These are phyloP conservation scores for Lipotes vexillifer DNA, from an alignment of 2,113 vertebrate genomes.

Conservation along the genomic window DNA sequence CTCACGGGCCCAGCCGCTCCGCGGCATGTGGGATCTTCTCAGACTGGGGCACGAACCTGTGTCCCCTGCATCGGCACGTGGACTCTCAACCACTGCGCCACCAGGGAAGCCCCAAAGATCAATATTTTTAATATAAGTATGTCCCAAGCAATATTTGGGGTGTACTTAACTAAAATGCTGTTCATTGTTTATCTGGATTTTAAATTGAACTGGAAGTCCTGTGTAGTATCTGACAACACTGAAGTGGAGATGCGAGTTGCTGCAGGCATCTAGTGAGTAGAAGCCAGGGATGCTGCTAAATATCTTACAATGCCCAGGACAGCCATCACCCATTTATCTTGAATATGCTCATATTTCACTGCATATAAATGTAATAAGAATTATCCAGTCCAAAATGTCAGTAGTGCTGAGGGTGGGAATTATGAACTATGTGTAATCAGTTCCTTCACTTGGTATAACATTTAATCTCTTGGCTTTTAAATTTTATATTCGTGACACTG, in stretches of 20 bases:
- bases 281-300: not conserved
- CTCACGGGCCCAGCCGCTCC: too few relatives aligned
- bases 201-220: not conserved
- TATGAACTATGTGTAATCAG: not conserved
- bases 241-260: accelerated
- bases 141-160: not conserved
- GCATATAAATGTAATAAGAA: not conserved
- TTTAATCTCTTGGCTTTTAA: not conserved
- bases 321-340: not conserved
- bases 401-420: not conserved
- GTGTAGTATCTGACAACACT: not conserved
- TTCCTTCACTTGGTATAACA: not conserved
- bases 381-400: not conserved
- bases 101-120: not conserved
- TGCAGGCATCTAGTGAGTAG: not conserved
- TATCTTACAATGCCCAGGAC: not conserved
- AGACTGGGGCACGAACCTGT: too few relatives aligned
- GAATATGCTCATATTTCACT: not conserved
- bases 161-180: not conserved
- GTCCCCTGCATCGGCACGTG: too few relatives aligned
- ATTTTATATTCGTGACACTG: not conserved
- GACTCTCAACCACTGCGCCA: too few relatives aligned
- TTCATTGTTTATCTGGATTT: constrained; percentile 7
- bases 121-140: not conserved
- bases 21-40: too few relatives aligned